These are phyloP conservation scores for Danio aesculapii DNA, from an alignment of 2,797 vertebrate species.

Conservation along the genomic window DNA sequence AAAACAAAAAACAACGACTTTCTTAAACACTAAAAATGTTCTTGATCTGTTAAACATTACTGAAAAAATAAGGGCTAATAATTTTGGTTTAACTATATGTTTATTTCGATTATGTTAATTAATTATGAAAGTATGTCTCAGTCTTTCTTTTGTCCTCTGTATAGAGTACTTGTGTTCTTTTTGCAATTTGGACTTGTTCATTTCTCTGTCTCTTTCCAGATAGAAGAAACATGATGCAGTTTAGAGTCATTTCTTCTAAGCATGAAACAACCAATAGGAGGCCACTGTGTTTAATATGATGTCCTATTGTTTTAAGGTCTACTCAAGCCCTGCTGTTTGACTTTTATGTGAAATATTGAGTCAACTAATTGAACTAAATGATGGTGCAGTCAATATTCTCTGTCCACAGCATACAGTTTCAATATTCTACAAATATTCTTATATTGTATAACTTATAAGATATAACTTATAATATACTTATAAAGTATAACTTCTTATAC, in stretches of 20 bases:
- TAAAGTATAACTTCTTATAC: no score
- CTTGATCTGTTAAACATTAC: no score
- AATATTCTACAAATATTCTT: background rate
- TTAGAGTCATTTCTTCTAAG: conserved; percentile 59
- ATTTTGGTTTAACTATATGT: no score
- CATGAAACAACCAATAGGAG: conserved; percentile 66
- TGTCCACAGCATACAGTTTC: background rate
- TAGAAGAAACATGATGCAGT: conserved; percentile 63
- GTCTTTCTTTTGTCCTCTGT: background rate
- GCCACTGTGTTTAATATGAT: conserved; percentile 41
- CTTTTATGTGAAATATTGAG: conserved; percentile 72
- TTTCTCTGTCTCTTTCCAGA: background rate
- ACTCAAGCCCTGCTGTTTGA: conserved; percentile 53
- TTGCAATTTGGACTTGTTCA: background rate
- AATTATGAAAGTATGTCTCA: no score
- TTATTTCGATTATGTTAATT: no score
- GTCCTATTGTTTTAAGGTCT: conserved; percentile 62
- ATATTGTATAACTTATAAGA: no score
- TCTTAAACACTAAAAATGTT: no score
- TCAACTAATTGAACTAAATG: conserved; percentile 55
- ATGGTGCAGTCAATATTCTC: conserved; percentile 27
- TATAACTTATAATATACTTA: no score
- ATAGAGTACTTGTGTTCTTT: background rate
- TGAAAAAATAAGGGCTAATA: no score
- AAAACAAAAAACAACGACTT: no score